Evolutionary conservation across 2,888 invertebrate genomes (phyloP).

Genomic region (Thecophora atra): DNA sequence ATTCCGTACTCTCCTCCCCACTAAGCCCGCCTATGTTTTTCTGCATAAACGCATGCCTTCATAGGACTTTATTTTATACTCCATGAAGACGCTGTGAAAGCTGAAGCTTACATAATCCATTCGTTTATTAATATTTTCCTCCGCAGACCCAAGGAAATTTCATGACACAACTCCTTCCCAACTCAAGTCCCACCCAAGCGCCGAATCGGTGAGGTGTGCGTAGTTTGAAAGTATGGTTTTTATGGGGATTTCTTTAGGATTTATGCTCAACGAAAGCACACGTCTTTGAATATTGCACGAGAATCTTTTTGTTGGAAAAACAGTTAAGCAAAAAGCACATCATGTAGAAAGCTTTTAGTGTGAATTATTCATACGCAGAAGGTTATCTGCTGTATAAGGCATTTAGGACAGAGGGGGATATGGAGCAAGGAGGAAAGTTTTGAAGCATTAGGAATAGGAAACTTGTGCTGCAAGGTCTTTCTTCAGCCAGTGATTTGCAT

Average conservation of each 20-base stretch:
- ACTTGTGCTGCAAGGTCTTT: not conserved
- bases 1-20: not conserved
- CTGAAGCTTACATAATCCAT: slow-evolving; percentile 28
- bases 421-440: too few species aligned
- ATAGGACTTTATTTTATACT: slow-evolving; percentile 47
- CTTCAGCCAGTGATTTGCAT: too few species aligned
- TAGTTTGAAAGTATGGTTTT: slow-evolving; percentile 5
- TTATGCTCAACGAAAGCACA: slow-evolving; percentile 14
- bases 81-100: slow-evolving; percentile 46
- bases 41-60: slow-evolving; percentile 57
- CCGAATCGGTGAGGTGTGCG: not conserved
- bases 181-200: not conserved
- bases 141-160: not conserved
- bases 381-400: slow-evolving; percentile 1
- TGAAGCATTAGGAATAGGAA: not conserved
- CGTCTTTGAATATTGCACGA: slow-evolving; percentile 45
- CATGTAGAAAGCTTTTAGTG: slow-evolving; percentile 64
- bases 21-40: not conserved
- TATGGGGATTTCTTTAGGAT: slow-evolving; percentile 25
- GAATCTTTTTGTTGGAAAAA: slow-evolving; percentile 40
- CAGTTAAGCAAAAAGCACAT: slow-evolving; percentile 51
- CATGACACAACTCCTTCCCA: not conserved
- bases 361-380: slow-evolving; percentile 57
- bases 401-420: slow-evolving; percentile 33
- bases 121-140: slow-evolving; percentile 29